Base-by-base conservation (phyloP, 2,888 invertebrate genomes). In the Sphaerolaimus hirsutus region DNA sequence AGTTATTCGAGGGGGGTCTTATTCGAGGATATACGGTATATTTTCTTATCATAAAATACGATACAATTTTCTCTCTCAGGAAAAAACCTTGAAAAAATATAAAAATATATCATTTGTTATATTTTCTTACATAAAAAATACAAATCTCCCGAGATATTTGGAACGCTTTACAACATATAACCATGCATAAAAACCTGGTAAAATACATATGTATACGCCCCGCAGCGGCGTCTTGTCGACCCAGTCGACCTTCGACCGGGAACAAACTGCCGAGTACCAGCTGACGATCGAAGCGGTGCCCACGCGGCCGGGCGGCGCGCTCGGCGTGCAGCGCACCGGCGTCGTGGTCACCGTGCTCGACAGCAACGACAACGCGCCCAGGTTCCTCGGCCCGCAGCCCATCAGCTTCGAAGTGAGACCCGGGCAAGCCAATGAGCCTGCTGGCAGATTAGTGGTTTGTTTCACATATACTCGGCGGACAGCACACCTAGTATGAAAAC, bases 311-410 rank as follows among this genome's bases (percentile, higher is more conserved):
- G 58, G 79, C 45, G 51, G 1, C 38, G 44, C 12, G 52, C 55
- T 0, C 53, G 55, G 10, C 41, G 55, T 56, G 45, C 54, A 56
- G 41, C 48, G 58, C 19, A 57, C 57, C 14, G 76, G 81, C 53
- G 71, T 87, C 42, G 75, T 83, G 62, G 79, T 89, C 44, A 82
- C 84, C 68, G 84, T 89, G 45, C 68, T 86, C 58, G 93, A 93
- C 65, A 86, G 84, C 64, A 93, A 93, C 64, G 93, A 93, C 66
- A 89, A 91, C 69, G 76, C 82, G 1, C 91, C 91, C 1, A 78
- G 76, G 17, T 93, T 93, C 67, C 78, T 83, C 3, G 74, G 76
- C 19, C 70, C 77, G 1, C 54, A 55, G 37, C 62, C 61, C 12
- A 53, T 61, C 46, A 49, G 49, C 5, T 43, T 63, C 26, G 55